Percentiles rank a stretch among this genome's conserved stretches.
Evolutionary conservation across 2,113 vertebrate genomes (phyloP).

Genomic region (Falcunculus frontatus): DNA sequence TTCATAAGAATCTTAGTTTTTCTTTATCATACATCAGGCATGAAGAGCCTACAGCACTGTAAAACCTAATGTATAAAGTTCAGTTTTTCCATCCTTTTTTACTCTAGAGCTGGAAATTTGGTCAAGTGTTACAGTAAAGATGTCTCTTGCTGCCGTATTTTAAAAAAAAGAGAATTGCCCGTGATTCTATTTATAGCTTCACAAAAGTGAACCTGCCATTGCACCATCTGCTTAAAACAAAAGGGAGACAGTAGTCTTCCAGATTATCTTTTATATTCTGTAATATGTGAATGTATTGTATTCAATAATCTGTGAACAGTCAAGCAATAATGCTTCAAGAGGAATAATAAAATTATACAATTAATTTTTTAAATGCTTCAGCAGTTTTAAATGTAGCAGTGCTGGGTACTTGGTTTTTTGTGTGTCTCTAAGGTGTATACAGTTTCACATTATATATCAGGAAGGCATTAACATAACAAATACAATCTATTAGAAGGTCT

Average conservation of each 20-base stretch:
- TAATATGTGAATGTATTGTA: neutral
- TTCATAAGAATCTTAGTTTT: constrained; percentile 42
- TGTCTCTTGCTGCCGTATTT: neutral
- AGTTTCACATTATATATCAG: neutral
- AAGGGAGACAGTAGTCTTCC: neutral
- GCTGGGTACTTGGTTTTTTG: neutral
- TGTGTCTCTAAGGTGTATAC: neutral
- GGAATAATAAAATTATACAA: neutral
- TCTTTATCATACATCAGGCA: constrained; percentile 18
- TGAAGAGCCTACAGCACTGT: neutral
- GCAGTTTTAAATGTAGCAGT: neutral
- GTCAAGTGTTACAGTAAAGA: constrained; percentile 9
- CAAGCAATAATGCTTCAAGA: neutral
- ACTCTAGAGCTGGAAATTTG: constrained; percentile 18
- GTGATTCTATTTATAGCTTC: neutral
- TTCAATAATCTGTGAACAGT: neutral
- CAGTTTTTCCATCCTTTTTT: constrained; percentile 12
- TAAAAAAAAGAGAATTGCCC: neutral
- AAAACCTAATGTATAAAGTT: neutral
- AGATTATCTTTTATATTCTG: neutral
- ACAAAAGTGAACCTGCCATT: neutral
- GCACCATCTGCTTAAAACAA: neutral
- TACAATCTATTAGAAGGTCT: neutral
- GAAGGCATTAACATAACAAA: neutral
- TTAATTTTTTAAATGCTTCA: neutral